Evolutionary conservation across 2,113 vertebrate genomes (phyloP).

Genomic region (Ochotona curzoniae): DNA sequence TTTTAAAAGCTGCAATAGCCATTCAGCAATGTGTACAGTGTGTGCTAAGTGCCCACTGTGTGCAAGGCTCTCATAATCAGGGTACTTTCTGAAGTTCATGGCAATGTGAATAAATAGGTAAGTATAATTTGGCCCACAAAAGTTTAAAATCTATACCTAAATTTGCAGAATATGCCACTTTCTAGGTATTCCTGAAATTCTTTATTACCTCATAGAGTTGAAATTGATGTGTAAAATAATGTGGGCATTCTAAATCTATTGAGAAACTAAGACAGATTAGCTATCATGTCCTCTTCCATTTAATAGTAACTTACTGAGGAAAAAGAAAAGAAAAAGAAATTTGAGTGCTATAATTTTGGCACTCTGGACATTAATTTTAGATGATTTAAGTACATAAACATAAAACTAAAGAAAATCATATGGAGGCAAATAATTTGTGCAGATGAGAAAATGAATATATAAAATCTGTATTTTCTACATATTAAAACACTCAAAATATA

Average conservation of each 20-base stretch:
- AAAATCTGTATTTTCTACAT: not conserved
- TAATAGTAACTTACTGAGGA: conserved; percentile 12
- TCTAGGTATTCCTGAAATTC: no score
- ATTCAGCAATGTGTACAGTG: not conserved
- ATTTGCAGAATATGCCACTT: no score
- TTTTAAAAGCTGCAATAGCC: not conserved
- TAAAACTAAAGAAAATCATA: not conserved
- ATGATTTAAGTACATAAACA: not conserved
- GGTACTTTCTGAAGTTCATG: no score
- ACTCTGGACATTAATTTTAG: not conserved
- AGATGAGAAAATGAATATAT: not conserved
- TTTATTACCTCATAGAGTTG: no score
- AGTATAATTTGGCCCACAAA: no score
- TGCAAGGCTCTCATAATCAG: not conserved
- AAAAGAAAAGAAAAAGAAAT: not conserved
- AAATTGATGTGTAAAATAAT: not conserved
- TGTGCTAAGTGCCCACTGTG: not conserved
- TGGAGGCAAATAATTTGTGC: not conserved
- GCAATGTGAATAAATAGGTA: no score
- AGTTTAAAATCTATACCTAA: no score
- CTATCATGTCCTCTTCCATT: not conserved
- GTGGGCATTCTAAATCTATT: not conserved
- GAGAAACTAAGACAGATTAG: not conserved
- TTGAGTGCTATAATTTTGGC: not conserved
- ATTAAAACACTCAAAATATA: not conserved